phyloP scores from a whole-genome alignment of 2,888 invertebrate species.

The Dryadula phaetusa region DNA sequence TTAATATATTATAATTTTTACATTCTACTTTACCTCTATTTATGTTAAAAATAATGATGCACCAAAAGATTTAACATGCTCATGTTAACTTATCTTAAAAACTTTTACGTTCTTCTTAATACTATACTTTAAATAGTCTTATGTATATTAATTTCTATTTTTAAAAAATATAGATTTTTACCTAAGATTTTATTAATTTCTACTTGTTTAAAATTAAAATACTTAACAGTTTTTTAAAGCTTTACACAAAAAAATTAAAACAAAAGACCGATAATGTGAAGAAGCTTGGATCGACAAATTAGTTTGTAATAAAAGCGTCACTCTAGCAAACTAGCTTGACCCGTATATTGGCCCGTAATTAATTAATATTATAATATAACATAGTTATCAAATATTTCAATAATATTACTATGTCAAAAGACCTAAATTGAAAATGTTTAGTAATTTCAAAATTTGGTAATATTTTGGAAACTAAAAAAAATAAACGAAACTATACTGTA shows the following conservation, averaged over 20 bases:
- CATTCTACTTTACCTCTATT: neutral
- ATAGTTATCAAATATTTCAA: neutral
- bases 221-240: neutral
- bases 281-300: conserved; percentile 37
- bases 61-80: neutral
- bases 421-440: neutral
- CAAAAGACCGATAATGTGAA: conserved; percentile 38
- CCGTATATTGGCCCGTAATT: conserved; percentile 16
- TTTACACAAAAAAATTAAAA: conserved; percentile 18
- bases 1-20: neutral
- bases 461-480: too few relatives aligned
- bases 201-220: neutral
- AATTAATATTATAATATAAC: conserved; percentile 14
- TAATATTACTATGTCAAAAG: neutral
- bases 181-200: neutral
- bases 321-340: conserved; percentile 13
- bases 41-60: neutral
- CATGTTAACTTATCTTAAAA: neutral
- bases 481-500: too few relatives aligned
- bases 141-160: too few relatives aligned
- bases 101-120: neutral
- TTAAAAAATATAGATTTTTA: neutral
- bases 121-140: too few relatives aligned
- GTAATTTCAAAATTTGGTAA: neutral
- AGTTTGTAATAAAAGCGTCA: conserved; percentile 39